Conservation (phyloP, 2,113 vertebrate genomes). For the Platysternon megacephalum region DNA sequence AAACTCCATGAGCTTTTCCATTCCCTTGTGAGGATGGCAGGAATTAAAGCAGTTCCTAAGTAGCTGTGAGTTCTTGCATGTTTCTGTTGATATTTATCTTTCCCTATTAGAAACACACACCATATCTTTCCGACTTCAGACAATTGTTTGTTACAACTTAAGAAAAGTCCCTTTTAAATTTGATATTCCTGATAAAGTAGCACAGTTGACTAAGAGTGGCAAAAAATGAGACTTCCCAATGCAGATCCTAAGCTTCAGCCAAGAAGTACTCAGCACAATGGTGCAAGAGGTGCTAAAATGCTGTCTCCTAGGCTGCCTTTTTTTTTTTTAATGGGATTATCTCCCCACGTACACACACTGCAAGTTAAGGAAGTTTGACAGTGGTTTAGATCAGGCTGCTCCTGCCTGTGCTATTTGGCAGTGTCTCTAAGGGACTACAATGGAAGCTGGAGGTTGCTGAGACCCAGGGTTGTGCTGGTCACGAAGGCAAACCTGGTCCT, state of each 20-base stretch:
- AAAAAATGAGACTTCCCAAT: neutral
- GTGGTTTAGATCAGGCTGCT: neutral
- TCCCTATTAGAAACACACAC: neutral
- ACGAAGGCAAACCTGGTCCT: neutral
- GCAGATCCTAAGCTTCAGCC: neutral
- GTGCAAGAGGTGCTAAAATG: neutral
- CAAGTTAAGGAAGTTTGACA: neutral
- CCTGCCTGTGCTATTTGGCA: neutral
- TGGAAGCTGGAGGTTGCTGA: neutral
- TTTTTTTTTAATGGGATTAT: neutral
- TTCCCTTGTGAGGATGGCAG: slow-evolving; percentile 6
- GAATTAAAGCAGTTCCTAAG: neutral
- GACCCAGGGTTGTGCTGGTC: neutral
- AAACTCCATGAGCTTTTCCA: neutral
- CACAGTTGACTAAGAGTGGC: neutral
- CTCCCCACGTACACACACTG: no score
- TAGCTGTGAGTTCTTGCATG: neutral
- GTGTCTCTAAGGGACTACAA: neutral
- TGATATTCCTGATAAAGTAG: neutral
- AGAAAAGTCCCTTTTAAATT: neutral
- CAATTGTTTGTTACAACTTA: neutral
- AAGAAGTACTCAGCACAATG: neutral
- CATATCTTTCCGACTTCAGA: neutral
- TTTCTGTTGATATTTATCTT: neutral
- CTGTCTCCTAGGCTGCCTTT: neutral